These are phyloP conservation scores for Callinectes sapidus DNA, from an alignment of 2,888 invertebrate genomes.

Conservation along the genomic window DNA sequence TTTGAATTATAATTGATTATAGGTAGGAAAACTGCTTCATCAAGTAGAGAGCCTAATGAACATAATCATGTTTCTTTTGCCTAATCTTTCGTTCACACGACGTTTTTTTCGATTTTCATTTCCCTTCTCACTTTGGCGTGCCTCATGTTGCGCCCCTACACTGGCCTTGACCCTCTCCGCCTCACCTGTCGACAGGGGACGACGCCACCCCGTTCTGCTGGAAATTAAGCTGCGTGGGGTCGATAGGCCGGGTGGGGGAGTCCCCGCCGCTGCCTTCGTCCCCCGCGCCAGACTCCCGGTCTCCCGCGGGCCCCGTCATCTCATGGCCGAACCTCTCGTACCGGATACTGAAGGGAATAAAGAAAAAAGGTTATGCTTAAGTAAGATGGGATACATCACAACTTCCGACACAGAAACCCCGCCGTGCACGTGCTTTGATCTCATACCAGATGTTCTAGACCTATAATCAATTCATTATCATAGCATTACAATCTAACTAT, in stretches of 20 bases:
- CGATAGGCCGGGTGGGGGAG: conserved; percentile 18
- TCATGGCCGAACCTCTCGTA: conserved; percentile 63
- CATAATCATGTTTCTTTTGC: neutral
- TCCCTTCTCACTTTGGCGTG: neutral
- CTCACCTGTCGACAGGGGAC: conserved; percentile 17
- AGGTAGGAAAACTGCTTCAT: too few relatives aligned
- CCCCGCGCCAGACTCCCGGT: conserved; percentile 38
- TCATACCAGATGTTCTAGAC: neutral
- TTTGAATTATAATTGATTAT: too few relatives aligned
- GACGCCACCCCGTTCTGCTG: conserved; percentile 38
- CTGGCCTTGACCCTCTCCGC: neutral
- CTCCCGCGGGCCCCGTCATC: conserved; percentile 59
- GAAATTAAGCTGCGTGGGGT: conserved; percentile 57
- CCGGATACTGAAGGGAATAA: conserved; percentile 43
- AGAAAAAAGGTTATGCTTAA: neutral
- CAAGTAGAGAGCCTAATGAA: too few relatives aligned
- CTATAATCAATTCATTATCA: too few relatives aligned
- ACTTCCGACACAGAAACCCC: neutral
- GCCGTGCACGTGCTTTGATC: neutral
- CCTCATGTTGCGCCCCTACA: neutral
- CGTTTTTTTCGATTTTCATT: too few relatives aligned
- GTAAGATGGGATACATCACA: neutral
- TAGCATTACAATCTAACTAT: neutral
- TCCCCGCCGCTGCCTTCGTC: neutral
- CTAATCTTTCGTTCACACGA: neutral